A percentile compares a stretch with the other conserved stretches of the same genome.
Evolutionary conservation across 1,140 invertebrate genomes (phyloP).

Genomic region (Nautilus pompilius): DNA sequence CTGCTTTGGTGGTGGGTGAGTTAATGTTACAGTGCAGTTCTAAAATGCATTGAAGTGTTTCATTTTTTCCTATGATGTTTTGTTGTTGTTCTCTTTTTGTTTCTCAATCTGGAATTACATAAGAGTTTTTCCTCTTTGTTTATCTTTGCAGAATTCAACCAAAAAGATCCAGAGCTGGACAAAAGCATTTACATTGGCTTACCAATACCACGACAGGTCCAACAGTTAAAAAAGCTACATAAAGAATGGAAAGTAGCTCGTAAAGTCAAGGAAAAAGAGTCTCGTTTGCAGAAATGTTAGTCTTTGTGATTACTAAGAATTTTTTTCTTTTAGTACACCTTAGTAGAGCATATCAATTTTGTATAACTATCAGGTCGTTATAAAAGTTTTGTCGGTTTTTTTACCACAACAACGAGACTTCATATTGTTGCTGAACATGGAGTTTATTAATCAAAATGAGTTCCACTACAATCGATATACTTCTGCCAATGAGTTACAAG

Average conservation of each 20-base stretch:
- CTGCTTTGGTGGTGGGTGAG: too few relatives aligned
- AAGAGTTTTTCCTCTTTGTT: too few relatives aligned
- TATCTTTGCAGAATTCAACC: slow-evolving; percentile 16
- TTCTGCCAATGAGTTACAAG: too few relatives aligned
- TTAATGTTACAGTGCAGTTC: too few relatives aligned
- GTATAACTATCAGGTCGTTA: not conserved
- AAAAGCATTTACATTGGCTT: slow-evolving; percentile 24
- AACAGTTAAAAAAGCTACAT: not conserved
- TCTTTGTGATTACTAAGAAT: not conserved
- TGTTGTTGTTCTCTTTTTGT: too few relatives aligned
- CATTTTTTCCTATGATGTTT: too few relatives aligned
- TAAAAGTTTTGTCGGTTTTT: not conserved
- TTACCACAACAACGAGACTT: not conserved
- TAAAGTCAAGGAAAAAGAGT: slow-evolving; percentile 6
- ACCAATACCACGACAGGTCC: not conserved
- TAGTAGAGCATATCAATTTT: not conserved
- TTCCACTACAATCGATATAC: too few relatives aligned
- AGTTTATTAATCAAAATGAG: not conserved
- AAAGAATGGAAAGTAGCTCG: not conserved
- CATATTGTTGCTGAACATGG: not conserved
- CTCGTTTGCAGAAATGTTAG: slow-evolving; percentile 18
- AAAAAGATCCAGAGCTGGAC: slow-evolving; percentile 7
- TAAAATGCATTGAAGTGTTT: too few relatives aligned
- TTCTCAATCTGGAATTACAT: too few relatives aligned
- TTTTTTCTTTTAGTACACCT: not conserved